Percentiles rank a stretch among this genome's conserved stretches.
These are phyloP conservation scores for Zeuzera pyrina DNA, from an alignment of 2,888 invertebrate species.

Conservation along the genomic window DNA sequence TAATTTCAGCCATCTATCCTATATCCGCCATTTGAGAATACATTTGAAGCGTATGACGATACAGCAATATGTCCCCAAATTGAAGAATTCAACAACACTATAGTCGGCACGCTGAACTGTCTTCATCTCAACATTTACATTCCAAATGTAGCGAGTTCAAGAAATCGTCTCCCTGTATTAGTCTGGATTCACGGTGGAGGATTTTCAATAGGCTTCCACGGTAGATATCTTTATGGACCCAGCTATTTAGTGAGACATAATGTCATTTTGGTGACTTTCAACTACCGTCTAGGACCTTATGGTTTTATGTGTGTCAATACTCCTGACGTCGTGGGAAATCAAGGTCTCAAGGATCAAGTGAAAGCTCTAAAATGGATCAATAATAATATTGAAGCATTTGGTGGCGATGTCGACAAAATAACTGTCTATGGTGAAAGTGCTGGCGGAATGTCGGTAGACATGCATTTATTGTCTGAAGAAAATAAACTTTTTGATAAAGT, in stretches of 20 bases:
- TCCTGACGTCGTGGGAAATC: conserved; percentile 29
- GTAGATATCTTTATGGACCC: conserved; percentile 26
- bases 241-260: conserved; percentile 31
- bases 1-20: conserved; percentile 29
- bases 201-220: conserved; percentile 33
- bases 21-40: conserved; percentile 22
- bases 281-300: conserved; percentile 27
- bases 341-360: conserved; percentile 29
- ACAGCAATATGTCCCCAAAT: conserved; percentile 33
- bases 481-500: conserved; percentile 23
- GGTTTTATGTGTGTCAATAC: conserved; percentile 28
- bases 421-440: conserved; percentile 28
- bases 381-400: conserved; percentile 26
- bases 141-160: conserved; percentile 31
- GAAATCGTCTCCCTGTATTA: conserved; percentile 31
- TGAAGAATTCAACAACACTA: conserved; percentile 17
- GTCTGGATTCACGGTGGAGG: conserved; percentile 54
- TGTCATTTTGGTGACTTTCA: conserved; percentile 32
- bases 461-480: conserved; percentile 20
- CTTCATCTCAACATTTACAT: conserved; percentile 75
- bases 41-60: conserved; percentile 32
- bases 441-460: conserved; percentile 21
- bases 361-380: conserved; percentile 28
- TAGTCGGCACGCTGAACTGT: conserved; percentile 61
- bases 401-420: conserved; percentile 24